Evolutionary conservation across 2,888 invertebrate genomes (phyloP), one percentile per base, ranked within the genome.

Genomic region (Cheilosia pagana): DNA sequence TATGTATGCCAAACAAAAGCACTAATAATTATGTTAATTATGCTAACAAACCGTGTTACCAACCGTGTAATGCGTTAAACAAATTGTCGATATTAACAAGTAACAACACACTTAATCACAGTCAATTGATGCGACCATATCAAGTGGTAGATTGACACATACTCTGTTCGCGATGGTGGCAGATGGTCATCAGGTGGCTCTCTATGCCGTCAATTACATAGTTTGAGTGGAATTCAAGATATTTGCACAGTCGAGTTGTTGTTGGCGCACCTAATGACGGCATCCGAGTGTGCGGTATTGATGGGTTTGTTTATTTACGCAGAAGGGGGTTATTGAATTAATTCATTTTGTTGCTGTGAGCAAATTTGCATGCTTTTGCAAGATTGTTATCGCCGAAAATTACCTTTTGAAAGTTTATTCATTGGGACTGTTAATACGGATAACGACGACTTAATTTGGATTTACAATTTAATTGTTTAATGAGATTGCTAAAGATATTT

Each of bases 21-120:
- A 59, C 23, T 0, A 52, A 23, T 19, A 60, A 65, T 72, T 59
- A 65, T 65, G 31, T 16, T 35, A 8, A 28, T n/a, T n/a, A 25
- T 25, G 25, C 5, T 45, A 45, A 23, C 68, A 55, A 60, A 59
- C 28, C 28, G 8, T 35, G 4, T 14, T 3, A n/a, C n/a, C 25
- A 21, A 31, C 19, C 50, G 53, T 68, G 28, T 43, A 35, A 60
- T 52, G 16, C 23, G 39, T 55, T 39, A 55, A 55, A 4, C 28
- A 68, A 77, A 39, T 68, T 67, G 67, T 76, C 16, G 62, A 70
- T 62, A 70, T 48, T 48, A 52, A 68, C 68, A 76, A 5, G 8
- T 39, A 52, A 68, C 68, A 76, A 5, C 16, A 25, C 52, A 53
- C 25, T 62, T 62, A 77, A 77, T 70, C 77, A 70, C 62, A 28